phyloP scores from a whole-genome alignment of 2,797 vertebrate genomes.

The Poecilia picta region DNA sequence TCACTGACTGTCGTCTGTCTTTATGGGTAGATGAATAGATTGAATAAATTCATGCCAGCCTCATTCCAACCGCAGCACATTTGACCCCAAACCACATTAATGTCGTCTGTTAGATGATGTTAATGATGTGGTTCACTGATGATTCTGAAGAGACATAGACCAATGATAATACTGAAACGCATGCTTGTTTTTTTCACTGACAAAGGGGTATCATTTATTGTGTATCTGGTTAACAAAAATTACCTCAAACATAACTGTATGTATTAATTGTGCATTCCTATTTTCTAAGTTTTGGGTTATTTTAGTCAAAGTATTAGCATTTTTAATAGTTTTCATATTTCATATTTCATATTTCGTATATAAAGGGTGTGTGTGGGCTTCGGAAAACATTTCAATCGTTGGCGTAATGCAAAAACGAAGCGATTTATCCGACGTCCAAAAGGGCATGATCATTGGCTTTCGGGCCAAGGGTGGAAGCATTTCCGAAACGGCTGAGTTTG shows the following conservation, averaged over 20 bases:
- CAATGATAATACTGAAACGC: constrained; percentile 2
- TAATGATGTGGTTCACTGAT: constrained; percentile 68
- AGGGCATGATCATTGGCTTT: no score
- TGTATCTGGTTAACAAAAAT: background rate
- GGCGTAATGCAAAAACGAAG: no score
- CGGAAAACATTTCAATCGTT: no score
- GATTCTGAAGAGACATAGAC: constrained; percentile 35
- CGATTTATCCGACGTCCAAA: no score
- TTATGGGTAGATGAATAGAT: constrained; percentile 28
- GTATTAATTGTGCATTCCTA: background rate
- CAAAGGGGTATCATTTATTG: background rate
- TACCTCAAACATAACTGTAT: background rate
- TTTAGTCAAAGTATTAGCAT: background rate
- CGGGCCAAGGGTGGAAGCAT: no score
- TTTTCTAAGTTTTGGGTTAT: background rate
- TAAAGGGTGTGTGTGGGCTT: no score
- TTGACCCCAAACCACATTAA: constrained; percentile 70
- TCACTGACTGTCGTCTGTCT: constrained; percentile 23
- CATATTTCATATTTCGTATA: no score
- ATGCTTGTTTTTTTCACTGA: background rate
- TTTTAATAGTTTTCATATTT: background rate
- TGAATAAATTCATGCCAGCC: constrained; percentile 54
- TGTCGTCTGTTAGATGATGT: constrained; percentile 53
- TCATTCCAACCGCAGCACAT: constrained; percentile 44
- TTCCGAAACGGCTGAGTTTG: no score